Conservation (phyloP, 2,113 vertebrate species). For the Ceyx melanurus region DNA sequence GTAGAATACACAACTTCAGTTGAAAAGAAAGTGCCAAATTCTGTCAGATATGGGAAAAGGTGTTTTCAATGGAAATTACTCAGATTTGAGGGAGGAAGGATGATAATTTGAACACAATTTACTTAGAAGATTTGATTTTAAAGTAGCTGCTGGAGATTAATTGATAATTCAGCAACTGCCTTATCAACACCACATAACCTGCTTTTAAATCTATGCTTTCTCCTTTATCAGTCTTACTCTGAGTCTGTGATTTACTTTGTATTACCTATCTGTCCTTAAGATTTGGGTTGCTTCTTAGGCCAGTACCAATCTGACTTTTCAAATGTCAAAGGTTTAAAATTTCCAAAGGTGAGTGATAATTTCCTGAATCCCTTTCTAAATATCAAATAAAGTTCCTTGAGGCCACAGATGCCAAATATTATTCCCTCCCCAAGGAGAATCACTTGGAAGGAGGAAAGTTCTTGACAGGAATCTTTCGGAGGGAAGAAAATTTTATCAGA, state of each 20-base stretch:
- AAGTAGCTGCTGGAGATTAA: background rate
- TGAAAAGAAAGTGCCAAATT: conserved; percentile 2
- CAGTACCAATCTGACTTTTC: background rate
- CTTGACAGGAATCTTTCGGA: background rate
- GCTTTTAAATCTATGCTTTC: background rate
- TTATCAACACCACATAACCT: background rate
- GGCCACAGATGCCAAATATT: background rate
- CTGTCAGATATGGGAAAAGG: background rate
- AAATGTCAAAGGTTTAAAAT: background rate
- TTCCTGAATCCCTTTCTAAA: conserved; percentile 4
- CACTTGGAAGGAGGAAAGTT: background rate
- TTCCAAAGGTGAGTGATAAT: background rate
- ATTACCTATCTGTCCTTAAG: background rate
- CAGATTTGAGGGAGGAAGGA: background rate
- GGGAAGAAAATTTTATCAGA: background rate
- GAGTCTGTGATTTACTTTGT: background rate
- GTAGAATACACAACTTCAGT: background rate
- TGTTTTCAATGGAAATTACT: background rate
- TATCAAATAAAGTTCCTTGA: background rate
- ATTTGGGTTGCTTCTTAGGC: background rate
- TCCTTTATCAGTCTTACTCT: background rate
- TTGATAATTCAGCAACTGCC: background rate
- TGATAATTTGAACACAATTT: background rate
- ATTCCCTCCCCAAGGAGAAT: background rate
- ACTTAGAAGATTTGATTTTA: background rate